Percentiles rank a stretch among this genome's conserved stretches.
These are phyloP conservation scores for Pachycephus smyrnensis DNA, from an alignment of 2,888 invertebrate species.

Conservation along the genomic window DNA sequence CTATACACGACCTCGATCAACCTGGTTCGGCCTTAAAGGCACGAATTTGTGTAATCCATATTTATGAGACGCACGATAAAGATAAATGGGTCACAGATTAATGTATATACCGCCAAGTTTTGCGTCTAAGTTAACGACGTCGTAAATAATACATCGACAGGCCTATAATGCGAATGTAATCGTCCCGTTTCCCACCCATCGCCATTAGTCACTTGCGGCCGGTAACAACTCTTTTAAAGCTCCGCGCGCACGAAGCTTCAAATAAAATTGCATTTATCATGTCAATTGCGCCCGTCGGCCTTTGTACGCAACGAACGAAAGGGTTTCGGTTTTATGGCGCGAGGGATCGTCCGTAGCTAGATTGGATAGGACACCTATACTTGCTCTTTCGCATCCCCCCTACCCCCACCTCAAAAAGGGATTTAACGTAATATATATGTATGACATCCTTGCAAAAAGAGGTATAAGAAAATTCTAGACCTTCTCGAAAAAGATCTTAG, in stretches of 20 bases:
- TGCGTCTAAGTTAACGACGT: slow-evolving; percentile 39
- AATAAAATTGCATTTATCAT: slow-evolving; percentile 52
- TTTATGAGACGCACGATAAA: slow-evolving; percentile 19
- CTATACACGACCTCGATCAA: not conserved
- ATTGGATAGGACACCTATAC: not conserved
- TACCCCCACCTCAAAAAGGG: not conserved
- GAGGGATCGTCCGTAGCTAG: not conserved
- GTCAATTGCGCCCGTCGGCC: slow-evolving; percentile 37
- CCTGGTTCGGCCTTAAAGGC: not conserved
- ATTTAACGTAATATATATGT: not conserved
- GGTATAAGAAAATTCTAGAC: not conserved
- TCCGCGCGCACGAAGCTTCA: slow-evolving; percentile 34
- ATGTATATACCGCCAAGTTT: slow-evolving; percentile 31
- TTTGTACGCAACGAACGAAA: not conserved
- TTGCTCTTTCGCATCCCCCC: not conserved
- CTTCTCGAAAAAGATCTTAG: not conserved
- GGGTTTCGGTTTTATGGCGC: not conserved
- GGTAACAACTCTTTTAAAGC: slow-evolving; percentile 37
- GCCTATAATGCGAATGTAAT: slow-evolving; percentile 42
- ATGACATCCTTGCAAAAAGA: not conserved
- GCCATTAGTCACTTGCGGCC: slow-evolving; percentile 34
- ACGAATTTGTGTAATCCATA: slow-evolving; percentile 41
- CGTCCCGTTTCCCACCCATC: slow-evolving; percentile 26
- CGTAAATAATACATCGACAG: slow-evolving; percentile 50
- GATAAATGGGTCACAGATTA: slow-evolving; percentile 31